phyloP scores from a whole-genome alignment of 2,888 invertebrate genomes.

The Acanthosepion esculentum region DNA sequence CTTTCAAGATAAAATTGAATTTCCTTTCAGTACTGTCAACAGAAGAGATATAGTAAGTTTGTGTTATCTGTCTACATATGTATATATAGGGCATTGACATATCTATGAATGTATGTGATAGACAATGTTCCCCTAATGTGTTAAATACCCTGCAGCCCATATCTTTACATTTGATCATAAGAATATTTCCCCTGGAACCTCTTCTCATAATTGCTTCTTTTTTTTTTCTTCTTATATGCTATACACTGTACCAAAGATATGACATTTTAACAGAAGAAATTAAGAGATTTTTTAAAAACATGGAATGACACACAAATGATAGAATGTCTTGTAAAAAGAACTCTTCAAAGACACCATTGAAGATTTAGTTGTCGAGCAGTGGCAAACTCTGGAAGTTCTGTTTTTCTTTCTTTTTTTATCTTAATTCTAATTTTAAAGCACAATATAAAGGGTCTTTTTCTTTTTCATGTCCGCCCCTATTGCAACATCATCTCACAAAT shows the following conservation, averaged over 20 bases:
- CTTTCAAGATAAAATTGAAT: neutral
- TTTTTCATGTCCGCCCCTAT: slow-evolving; percentile 6
- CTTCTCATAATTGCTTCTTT: too few species aligned
- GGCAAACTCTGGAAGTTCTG: neutral
- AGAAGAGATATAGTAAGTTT: neutral
- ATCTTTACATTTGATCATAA: neutral
- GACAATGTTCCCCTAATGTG: neutral
- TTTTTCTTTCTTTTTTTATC: neutral
- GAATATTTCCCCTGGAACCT: neutral
- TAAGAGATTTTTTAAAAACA: neutral
- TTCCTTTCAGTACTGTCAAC: neutral
- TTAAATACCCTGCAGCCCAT: neutral
- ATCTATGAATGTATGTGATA: neutral
- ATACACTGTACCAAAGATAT: neutral
- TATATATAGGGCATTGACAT: neutral
- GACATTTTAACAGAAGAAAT: slow-evolving; percentile 7
- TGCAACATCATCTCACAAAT: neutral
- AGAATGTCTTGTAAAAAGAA: neutral
- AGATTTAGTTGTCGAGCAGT: slow-evolving; percentile 2
- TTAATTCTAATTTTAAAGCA: slow-evolving; percentile 33
- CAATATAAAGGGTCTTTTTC: neutral
- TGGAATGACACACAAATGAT: neutral
- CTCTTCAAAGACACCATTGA: neutral
- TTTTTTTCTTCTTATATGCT: neutral
- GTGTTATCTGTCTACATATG: neutral